These are phyloP conservation scores for Thereuonema tuberculata DNA, from an alignment of 1,140 invertebrate species.

Conservation along the genomic window DNA sequence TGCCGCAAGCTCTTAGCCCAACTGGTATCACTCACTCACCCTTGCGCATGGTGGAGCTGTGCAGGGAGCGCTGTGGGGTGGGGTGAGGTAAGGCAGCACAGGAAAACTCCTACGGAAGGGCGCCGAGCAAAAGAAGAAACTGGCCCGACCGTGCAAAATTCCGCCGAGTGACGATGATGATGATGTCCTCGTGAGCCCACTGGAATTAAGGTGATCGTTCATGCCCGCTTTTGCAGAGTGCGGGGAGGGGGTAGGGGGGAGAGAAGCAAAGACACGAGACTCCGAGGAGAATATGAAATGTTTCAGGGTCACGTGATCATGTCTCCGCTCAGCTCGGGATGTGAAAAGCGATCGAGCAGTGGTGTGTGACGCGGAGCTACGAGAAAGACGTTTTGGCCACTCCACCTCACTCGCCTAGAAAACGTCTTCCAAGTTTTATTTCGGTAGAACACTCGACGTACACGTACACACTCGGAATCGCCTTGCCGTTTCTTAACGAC, in stretches of 20 bases:
- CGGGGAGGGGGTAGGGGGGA: background rate
- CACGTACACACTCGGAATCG: background rate
- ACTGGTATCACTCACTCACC: too few species aligned
- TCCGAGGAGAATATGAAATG: slow-evolving; percentile 7
- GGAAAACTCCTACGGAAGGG: too few species aligned
- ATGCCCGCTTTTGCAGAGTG: background rate
- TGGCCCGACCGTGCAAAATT: too few species aligned
- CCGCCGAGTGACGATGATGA: too few species aligned
- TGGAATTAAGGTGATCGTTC: slow-evolving; percentile 7
- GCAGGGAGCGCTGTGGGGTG: too few species aligned
- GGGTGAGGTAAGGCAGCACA: too few species aligned
- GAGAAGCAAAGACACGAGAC: background rate
- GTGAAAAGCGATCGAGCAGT: background rate
- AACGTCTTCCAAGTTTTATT: background rate
- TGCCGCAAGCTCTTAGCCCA: too few species aligned
- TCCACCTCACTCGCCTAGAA: background rate
- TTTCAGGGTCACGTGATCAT: slow-evolving; percentile 8
- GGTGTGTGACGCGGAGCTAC: background rate
- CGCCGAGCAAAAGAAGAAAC: too few species aligned
- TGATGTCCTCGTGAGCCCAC: slow-evolving; percentile 4
- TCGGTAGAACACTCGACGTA: background rate
- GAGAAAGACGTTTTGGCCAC: background rate
- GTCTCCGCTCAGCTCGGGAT: background rate
- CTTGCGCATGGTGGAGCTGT: too few species aligned
- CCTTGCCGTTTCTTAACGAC: background rate